Base-by-base conservation (phyloP, 2,888 invertebrate species). In the Hirtodrosophila alboralis region DNA sequence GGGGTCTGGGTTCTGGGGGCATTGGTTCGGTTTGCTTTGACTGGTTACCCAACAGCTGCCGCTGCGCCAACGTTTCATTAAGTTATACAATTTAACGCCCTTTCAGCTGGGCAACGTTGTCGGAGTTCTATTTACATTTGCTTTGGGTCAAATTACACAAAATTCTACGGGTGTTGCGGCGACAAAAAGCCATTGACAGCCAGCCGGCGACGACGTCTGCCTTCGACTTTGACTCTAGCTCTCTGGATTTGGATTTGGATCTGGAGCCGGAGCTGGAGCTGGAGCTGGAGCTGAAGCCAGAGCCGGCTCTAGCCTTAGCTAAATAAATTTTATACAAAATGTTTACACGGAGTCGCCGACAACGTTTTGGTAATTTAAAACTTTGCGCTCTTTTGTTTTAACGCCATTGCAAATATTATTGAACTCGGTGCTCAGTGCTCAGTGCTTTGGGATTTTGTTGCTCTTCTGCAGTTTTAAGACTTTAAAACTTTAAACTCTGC, bases 141-240 rank as follows among this genome's bases (percentile, higher is more conserved):
- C 88, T 88, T 88, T 88, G 87, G 88, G 88, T 88, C 89, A 88
- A 89, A 89, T 88, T 88, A 89, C 88, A 88, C 86, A 83, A 78
- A 84, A 79, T 79, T 84, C 84, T 85, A 85, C 81, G 81, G 84
- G 85, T 83, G 81, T 85, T 83, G 81, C 58, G 83, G 83, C 74
- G 74, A 76, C 83, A 83, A 74, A 64, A 76, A 81, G 75, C 84
- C 84, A 81, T 81, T 77, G 79, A 66, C 83, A 69, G 75, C 72
- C 75, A 71, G 75, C 66, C 69, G 65, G 60, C 63, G 57, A 36
- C 53, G 60, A 36, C 53, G 60, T 61, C 73, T 62, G 67, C 47
- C 45, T 13, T 47, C 10, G 40, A 36, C 45, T 33, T 12, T 56
- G 28, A n/a, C 51, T 34, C 41, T 23, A 31, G 16, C 31, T 28